Evolutionary conservation across 2,113 vertebrate species (phyloP), one percentile per base, ranked within the genome.

Genomic region (Malaclemys terrapin): DNA sequence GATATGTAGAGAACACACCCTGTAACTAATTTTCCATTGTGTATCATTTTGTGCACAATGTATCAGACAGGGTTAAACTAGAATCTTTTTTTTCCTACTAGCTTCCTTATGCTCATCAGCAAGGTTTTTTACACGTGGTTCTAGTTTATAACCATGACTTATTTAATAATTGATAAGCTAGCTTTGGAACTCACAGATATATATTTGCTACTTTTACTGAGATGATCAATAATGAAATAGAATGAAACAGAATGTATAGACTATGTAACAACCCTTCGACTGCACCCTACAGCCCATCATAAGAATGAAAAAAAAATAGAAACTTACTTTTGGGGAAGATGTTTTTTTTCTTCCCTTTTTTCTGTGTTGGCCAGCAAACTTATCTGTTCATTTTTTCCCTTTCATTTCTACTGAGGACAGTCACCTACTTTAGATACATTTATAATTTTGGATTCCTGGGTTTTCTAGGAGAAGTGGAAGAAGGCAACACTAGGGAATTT

Each of bases 401-500:
- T 91, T 65, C 86, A 19, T 82, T 95, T 84, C 85, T 86, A 42
- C 14, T 59, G 29, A 72, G 87, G 38, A 12, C 38, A 76, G 38
- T 42, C 72, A 45, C 19, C 20, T 76, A 76, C 20, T 45, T 13
- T 76, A 25, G 22, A 38, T 45, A 22, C 10, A 45, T 25, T 45
- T 76, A 76, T 76, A 45, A 42, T 42, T 76, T 10, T 45, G 38
- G 72, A 45, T 76, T 0, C 91, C 22, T 13, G 81, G 85, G 82
- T 42, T 91, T 91, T 45, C 62, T 38, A 83, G 84, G n/a, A 89
- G 13, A 79, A 92, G 35, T 50, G 52, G 19, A 81, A 79, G 49
- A 95, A 95, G 94, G 10, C 13, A 19, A 81, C 88, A 65, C 29
- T 88, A 2, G 1, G 90, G 81, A 96, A 78, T 42, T 54, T 91